phyloP scores from a whole-genome alignment of 2,113 vertebrate genomes.

The Ammodytes marinus region DNA sequence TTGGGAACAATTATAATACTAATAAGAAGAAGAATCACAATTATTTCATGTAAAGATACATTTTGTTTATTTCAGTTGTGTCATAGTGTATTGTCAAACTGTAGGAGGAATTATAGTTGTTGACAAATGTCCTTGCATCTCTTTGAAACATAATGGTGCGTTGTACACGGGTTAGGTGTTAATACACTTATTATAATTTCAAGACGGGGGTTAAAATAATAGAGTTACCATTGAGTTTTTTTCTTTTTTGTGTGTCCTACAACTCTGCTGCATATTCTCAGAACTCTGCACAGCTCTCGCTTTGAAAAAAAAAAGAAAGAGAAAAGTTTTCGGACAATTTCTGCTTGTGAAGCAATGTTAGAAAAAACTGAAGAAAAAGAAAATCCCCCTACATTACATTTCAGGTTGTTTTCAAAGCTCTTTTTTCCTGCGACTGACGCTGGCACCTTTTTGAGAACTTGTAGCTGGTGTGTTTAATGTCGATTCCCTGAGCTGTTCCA shows the following conservation, averaged over 20 bases:
- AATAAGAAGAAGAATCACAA: background rate
- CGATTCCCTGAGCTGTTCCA: constrained; percentile 61
- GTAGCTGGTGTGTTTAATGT: constrained; percentile 59
- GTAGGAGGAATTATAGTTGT: background rate
- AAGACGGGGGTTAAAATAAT: background rate
- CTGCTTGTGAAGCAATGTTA: constrained; percentile 61
- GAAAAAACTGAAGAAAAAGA: constrained; percentile 38
- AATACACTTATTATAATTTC: background rate
- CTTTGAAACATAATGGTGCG: background rate
- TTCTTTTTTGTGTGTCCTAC: background rate
- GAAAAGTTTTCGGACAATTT: constrained; percentile 52
- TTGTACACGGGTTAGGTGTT: background rate
- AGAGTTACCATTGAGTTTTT: constrained; percentile 4
- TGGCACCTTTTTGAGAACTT: constrained; percentile 50
- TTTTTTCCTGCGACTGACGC: constrained; percentile 40
- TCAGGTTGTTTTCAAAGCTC: constrained; percentile 64
- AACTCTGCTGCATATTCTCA: constrained; percentile 34
- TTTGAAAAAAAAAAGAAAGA: constrained; percentile 1
- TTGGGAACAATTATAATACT: background rate
- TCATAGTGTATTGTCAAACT: background rate
- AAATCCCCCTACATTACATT: constrained; percentile 42
- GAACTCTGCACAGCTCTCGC: background rate
- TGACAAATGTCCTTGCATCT: background rate
- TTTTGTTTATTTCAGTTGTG: background rate
- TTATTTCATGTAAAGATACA: background rate